Base-by-base conservation (phyloP, 2,113 vertebrate species). In the Agapornis roseicollis region DNA sequence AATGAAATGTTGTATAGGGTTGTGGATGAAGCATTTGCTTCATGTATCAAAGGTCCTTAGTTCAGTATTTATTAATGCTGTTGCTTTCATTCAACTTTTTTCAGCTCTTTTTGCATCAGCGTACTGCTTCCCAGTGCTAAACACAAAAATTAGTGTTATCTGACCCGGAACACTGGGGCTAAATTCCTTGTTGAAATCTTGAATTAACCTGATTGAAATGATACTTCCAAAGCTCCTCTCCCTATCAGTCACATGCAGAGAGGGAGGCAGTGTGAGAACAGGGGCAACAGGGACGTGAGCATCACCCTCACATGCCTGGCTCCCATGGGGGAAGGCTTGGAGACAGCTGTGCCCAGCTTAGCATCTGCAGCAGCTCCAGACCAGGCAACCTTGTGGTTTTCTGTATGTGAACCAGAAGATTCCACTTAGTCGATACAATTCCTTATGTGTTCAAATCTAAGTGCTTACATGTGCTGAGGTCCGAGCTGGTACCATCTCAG, bases 41-140 rank as follows among this genome's bases (percentile, higher is more conserved):
- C 92, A 89, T 84, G 72, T 95, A 95, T 90, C 93, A 80, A 90
- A 95, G 96, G 96, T 96, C 92, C 82, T 90, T 92, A 93, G 93
- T 96, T 97, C 90, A 94, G 70, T 85, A 76, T 90, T 96, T 89
- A 88, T 85, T 93, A 92, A 89, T 1, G 29, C 49, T 87, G 61
- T 84, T 89, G 72, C 37, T 93, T 92, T 96, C 94, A 94, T 92
- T 94, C 86, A 80, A n/a, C 29, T 93, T 93, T 85, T 94, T 64
- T 65, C 25, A 29, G 82, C 11, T 66, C 63, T 44, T 83, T 88
- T 80, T 52, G 2, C 55, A 55, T 80, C n/a, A 9, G 6, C 29
- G 39, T 89, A 46, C 52, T 84, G 25, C 80, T 96, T 90, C 66
- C 66, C 86, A 69, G 84, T 70, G 73, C 56, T 89, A 49, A 90